Percentiles rank a stretch among this genome's conserved stretches.
Conservation (phyloP, 2,797 vertebrate species). For the Micromesistius poutassou region DNA sequence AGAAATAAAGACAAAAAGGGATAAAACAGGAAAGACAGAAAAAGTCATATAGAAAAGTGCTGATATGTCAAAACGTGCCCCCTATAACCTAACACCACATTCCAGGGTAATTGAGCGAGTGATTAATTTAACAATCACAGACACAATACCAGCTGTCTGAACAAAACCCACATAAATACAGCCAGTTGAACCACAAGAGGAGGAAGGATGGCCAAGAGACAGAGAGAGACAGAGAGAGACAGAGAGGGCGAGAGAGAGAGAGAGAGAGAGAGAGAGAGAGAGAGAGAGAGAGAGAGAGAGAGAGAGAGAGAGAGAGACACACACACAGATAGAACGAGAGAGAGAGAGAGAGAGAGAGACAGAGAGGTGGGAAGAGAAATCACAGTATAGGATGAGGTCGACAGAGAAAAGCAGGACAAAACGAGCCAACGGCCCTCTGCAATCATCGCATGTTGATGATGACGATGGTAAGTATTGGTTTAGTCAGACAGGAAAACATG, state of each 20-base stretch:
- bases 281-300: no score
- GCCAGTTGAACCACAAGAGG: constrained; percentile 34
- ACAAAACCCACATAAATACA: constrained; percentile 72
- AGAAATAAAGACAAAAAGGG: constrained; percentile 14
- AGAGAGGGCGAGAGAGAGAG: constrained; percentile 7
- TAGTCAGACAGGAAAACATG: no score
- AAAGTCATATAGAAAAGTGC: constrained; percentile 40
- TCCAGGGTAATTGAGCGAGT: constrained; percentile 82
- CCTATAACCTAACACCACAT: constrained; percentile 65
- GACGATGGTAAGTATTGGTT: no score
- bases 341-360: no score
- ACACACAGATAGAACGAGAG: no score
- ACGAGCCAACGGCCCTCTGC: no score
- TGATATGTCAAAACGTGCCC: constrained; percentile 76
- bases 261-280: neutral
- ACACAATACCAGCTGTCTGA: constrained; percentile 78
- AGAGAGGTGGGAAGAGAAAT: no score
- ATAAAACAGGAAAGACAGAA: neutral
- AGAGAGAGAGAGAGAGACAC: no score
- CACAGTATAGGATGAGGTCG: no score
- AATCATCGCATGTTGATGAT: no score
- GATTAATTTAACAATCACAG: constrained; percentile 80
- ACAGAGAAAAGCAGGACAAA: no score
- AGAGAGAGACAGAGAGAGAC: constrained; percentile 1
- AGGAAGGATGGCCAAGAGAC: neutral